Base-by-base conservation (phyloP, 2,113 vertebrate genomes). In the Butorides virescens region DNA sequence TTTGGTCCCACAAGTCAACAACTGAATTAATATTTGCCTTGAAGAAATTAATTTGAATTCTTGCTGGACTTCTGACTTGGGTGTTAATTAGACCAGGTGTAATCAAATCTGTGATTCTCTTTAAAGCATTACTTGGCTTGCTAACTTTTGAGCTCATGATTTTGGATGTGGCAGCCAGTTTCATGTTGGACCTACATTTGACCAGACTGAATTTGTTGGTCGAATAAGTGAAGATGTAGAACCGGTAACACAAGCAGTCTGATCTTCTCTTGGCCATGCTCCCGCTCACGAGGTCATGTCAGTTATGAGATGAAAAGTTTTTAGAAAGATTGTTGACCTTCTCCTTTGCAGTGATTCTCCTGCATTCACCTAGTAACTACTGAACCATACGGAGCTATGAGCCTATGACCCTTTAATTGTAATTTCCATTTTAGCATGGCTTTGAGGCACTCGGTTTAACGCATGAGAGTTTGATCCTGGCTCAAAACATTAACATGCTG, bases 181-280 rank as follows among this genome's bases (percentile, higher is more conserved):
- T 68, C 22, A 67, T 46, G 13, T 36, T 14, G 7, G 49, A 49
- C 21, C 29, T 27, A 14, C 18, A 7, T 39, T 14, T 46, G 34
- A 53, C n/a, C 30, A 34, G 37, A 25, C 22, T 36, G 10, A 55
- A 58, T 46, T 34, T 75, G 22, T 34, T 55, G 30, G 22, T 74
- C 13, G 56, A 75, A 82, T 47, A 29, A 46, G 12, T 4, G 4
- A 34, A 55, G 20, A n/a, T 0, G 0, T 29, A 39, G n/a, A 74
- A 68, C 17, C 9, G 6, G 36, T n/a, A 62, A n/a, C 8, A 16
- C 50, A 53, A 67, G 29, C 42, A 32, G 34, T 23, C 25, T 42
- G 17, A 21, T 27, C 27, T 73, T 67, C 36, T 70, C 26, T 58
- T 70, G 62, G 9, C 22, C 42, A 5, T 42, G 34, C 19, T 71